Evolutionary conservation across 2,113 vertebrate genomes (phyloP), one percentile per base, ranked within the genome.

Genomic region (Panthera leo): DNA sequence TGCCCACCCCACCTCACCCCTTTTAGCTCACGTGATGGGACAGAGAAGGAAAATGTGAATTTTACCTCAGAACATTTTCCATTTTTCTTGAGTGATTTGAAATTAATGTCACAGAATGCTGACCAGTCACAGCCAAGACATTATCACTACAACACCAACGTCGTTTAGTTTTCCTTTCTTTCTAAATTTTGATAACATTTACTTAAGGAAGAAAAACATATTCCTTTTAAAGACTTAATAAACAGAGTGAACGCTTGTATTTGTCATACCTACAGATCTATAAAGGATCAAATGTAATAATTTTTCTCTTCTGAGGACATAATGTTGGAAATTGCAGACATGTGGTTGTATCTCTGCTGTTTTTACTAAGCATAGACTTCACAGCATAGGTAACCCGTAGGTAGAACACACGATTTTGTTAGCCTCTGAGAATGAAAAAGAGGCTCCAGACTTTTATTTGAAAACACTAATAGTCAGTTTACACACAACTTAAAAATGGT

Each of bases 201-300:
- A 83, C 27, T 68, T 21, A 42, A 6, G 31, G 68, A 79, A 93
- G 42, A 51, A 48, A 87, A 76, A 39, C 15, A n/a, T 51, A 42
- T 12, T 94, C 36, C 76, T 85, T 91, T 79, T 86, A 84, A 86
- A 91, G 68, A 70, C 67, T 48, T 84, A 79, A 83, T 55, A 91
- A 61, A 61, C 61, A 70, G 19, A 94, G 53, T 63, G 27, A 83
- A 67, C n/a, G 34, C 7, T 19, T 70, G 1, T 67, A 45, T 65
- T 67, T 73, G 55, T 85, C 70, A 61, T 80, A 27, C 25, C n/a
- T 16, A 25, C 31, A 45, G 71, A 45, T 71, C 18, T 45, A 51
- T 84, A 87, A 85, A 48, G 7, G 19, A 39, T 91, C 65, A 14
- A 39, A 29, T 75, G 21, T 34, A 68, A 21, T 29, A 48, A 16